Percentiles rank a stretch among this genome's conserved stretches.
Conservation (phyloP, 2,888 invertebrate species). For the Prenolepis imparis region DNA sequence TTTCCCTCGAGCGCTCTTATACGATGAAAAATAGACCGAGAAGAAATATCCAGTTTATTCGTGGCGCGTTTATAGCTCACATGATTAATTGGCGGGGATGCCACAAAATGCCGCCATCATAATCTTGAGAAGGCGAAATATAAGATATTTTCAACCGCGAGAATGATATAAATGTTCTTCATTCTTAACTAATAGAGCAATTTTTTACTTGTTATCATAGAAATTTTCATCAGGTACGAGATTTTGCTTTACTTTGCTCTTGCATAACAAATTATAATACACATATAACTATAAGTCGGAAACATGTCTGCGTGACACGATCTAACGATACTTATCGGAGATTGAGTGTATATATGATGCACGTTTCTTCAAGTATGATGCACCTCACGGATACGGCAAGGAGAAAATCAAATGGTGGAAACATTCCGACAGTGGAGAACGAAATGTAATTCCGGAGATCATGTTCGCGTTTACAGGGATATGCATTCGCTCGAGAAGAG, state of each 20-base stretch:
- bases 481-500: slow-evolving; percentile 36
- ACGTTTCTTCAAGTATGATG: neutral
- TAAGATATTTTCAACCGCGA: slow-evolving; percentile 25
- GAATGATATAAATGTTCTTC: neutral
- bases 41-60: slow-evolving; percentile 44
- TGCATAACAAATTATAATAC: neutral
- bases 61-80: slow-evolving; percentile 23
- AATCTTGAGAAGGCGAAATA: slow-evolving; percentile 3
- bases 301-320: neutral
- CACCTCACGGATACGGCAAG: neutral
- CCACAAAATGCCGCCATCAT: neutral
- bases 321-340: neutral
- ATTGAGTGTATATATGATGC: neutral
- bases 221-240: neutral
- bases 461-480: slow-evolving; percentile 45
- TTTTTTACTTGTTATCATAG: neutral
- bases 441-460: slow-evolving; percentile 58
- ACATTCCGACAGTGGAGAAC: slow-evolving; percentile 26
- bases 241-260: neutral
- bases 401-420: slow-evolving; percentile 45
- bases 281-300: neutral
- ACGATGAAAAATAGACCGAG: slow-evolving; percentile 54
- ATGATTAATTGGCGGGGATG: slow-evolving; percentile 34
- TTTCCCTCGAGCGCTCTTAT: slow-evolving; percentile 33
- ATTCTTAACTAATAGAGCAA: neutral